A percentile compares a stretch with the other conserved stretches of the same genome.
These are phyloP conservation scores for Tetraneura akinire DNA, from an alignment of 1,140 invertebrate species.

Conservation along the genomic window DNA sequence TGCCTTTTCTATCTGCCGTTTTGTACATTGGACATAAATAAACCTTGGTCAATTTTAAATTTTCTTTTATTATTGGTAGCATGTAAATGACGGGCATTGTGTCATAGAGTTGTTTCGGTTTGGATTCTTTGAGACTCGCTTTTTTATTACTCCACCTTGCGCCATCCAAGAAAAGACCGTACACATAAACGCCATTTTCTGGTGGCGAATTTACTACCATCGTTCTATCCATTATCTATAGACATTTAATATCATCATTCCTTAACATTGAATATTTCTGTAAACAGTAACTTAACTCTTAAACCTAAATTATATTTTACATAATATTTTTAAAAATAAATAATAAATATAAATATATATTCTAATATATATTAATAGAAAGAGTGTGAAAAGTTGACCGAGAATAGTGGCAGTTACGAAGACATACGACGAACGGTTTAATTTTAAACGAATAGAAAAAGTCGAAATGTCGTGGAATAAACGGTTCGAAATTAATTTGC, in stretches of 20 bases:
- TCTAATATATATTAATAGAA: too few species aligned
- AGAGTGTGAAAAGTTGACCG: too few species aligned
- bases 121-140: constrained; percentile 75
- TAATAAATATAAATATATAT: too few species aligned
- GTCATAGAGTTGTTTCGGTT: constrained; percentile 81
- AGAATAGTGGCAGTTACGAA: too few species aligned
- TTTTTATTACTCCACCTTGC: constrained; percentile 76
- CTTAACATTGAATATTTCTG: too few species aligned
- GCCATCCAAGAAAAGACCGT: constrained; percentile 85
- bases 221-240: constrained; percentile 60
- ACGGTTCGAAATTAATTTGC: too few species aligned
- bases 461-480: too few species aligned
- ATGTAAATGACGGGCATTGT: constrained; percentile 70
- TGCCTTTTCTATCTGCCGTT: constrained; percentile 68
- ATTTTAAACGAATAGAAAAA: too few species aligned
- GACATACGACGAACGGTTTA: too few species aligned
- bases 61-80: constrained; percentile 52
- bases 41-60: constrained; percentile 8
- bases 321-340: too few species aligned
- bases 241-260: too few species aligned
- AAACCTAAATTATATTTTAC: not conserved
- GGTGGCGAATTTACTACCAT: constrained; percentile 63
- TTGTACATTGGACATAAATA: constrained; percentile 79
- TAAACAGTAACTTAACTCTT: too few species aligned
- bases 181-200: constrained; percentile 71